Base-by-base conservation (phyloP, 2,113 vertebrate species). In the Poeciliopsis prolifica region DNA sequence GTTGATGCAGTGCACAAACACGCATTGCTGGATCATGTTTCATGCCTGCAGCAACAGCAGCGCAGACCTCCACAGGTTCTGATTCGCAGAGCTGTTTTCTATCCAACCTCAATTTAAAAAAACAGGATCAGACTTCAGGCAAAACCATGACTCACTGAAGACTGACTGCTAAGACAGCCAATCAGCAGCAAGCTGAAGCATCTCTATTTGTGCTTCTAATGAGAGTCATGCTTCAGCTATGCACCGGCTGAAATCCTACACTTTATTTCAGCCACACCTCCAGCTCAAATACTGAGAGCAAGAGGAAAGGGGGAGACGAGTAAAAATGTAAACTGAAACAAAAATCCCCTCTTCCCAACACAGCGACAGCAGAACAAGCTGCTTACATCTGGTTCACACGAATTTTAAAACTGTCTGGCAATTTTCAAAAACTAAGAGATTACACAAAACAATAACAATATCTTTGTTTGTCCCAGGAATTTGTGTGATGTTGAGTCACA, bases 161-260 rank as follows among this genome's bases (percentile, higher is more conserved):
- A 58, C n/a, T 28, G 14, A 44, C 42, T n/a, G 51, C 30, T 63
- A 7, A 29, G 62, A 28, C 9, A 68, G 60, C 35, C 61, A 72
- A n/a, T 40, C 48, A 64, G 58, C 7, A 58, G 26, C n/a, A 40
- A 31, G 44, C 65, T 1, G 63, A 15, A 48, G 37, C 37, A 35
- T 72, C 64, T 35, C 48, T 0, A 19, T 31, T 12, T 28, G 64
- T 33, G 31, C 64, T 31, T 40, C 31, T 28, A 65, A 70, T 30
- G 70, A 75, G 61, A 79, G 67, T 75, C 71, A 69, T 64, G 24
- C 26, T 68, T 19, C 60, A 81, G 72, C 33, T 82, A 77, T 80
- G 84, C 51, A 61, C 63, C 80, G 83, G 78, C 80, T 85, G 61
- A 79, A 83, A 80, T 77, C 73, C 60, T 77, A 67, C 62, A 61